Evolutionary conservation across 2,888 invertebrate species (phyloP).

Genomic region (Thereva unica): DNA sequence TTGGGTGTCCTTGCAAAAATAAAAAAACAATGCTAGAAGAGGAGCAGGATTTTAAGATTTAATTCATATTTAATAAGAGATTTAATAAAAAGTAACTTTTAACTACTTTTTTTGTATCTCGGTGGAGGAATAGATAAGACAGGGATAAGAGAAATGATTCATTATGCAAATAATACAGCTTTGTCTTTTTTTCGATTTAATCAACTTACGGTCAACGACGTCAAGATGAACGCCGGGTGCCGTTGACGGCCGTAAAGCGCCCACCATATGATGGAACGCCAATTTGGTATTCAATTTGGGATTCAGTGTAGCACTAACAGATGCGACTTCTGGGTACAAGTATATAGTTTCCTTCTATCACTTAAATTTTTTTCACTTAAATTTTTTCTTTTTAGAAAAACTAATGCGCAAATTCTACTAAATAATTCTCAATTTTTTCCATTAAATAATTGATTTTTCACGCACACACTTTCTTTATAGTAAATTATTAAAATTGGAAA

Average conservation of each 20-base stretch:
- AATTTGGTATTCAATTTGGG: conserved; percentile 31
- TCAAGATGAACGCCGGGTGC: conserved; percentile 35
- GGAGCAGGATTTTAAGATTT: background rate
- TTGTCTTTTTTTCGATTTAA: background rate
- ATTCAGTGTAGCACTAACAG: conserved; percentile 34
- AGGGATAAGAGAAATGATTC: background rate
- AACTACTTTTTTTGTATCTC: background rate
- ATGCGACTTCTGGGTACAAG: conserved; percentile 21
- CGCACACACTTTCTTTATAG: no score
- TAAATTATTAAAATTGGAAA: no score
- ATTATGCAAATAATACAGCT: background rate
- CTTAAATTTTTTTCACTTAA: conserved; percentile 11
- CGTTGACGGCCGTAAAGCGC: conserved; percentile 48
- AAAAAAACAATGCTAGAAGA: no score
- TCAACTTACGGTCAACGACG: conserved; percentile 28
- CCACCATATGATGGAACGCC: conserved; percentile 53
- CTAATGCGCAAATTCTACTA: background rate
- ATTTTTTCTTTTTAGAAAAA: conserved; percentile 3
- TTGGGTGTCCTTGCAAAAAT: no score
- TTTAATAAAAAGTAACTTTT: background rate
- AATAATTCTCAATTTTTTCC: background rate
- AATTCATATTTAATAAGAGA: background rate
- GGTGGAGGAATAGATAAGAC: background rate
- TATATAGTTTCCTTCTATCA: conserved; percentile 3
- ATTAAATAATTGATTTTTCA: no score